These are phyloP conservation scores for Steinernema hermaphroditum DNA, from an alignment of 2,888 invertebrate species.

Conservation along the genomic window DNA sequence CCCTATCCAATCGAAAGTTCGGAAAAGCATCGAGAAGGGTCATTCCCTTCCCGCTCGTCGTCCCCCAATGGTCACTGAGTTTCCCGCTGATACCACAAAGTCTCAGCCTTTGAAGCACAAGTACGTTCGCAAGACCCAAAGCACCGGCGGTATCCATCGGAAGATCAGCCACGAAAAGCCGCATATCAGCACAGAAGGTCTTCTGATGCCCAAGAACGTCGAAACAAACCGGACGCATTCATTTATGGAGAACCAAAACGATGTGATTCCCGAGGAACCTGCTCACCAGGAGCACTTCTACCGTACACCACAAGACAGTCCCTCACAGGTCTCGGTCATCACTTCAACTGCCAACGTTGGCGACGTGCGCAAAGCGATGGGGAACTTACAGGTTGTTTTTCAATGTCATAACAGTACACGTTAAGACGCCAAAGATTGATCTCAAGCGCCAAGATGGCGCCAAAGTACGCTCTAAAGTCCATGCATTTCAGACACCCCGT, in stretches of 20 bases:
- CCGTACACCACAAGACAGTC: too few relatives aligned
- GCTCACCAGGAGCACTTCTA: background rate
- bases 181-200: background rate
- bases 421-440: too few relatives aligned
- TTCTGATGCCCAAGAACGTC: background rate
- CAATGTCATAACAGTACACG: background rate
- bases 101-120: background rate
- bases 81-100: background rate
- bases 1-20: slow-evolving; percentile 12
- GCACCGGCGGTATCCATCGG: background rate
- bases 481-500: background rate
- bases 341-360: too few relatives aligned
- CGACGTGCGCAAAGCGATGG: slow-evolving; percentile 12
- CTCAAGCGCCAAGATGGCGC: too few relatives aligned
- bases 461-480: background rate
- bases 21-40: background rate
- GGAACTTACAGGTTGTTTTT: slow-evolving; percentile 6
- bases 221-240: background rate
- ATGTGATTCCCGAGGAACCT: background rate
- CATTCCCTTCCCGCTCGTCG: slow-evolving; percentile 14
- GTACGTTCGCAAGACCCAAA: slow-evolving; percentile 13
- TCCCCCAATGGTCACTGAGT: background rate
- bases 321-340: background rate
- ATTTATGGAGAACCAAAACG: background rate
- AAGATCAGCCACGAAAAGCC: background rate